A percentile compares a stretch with the other conserved stretches of the same genome.
These are phyloP conservation scores for Halocaridina rubra DNA, from an alignment of 2,888 invertebrate species.

Conservation along the genomic window DNA sequence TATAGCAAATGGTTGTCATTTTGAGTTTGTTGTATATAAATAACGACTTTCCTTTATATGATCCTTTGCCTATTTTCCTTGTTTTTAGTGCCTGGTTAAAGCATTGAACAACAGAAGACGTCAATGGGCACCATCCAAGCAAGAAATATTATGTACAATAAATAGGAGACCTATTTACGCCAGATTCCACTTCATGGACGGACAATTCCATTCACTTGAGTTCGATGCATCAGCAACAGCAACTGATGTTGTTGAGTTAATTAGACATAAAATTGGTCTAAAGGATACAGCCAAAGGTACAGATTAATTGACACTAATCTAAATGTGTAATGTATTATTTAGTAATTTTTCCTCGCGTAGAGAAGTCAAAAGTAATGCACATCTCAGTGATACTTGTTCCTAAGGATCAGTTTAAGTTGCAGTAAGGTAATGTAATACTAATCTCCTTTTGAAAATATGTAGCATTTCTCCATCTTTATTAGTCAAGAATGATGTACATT, in stretches of 20 bases:
- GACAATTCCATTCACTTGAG: constrained; percentile 93
- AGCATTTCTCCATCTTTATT: no score
- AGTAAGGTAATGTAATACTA: no score
- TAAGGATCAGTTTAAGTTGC: no score
- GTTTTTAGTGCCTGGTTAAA: constrained; percentile 77
- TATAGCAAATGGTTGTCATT: background rate
- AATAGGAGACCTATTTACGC: constrained; percentile 91
- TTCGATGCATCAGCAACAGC: constrained; percentile 95
- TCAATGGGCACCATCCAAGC: constrained; percentile 90
- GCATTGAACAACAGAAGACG: constrained; percentile 78
- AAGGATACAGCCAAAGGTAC: constrained; percentile 79
- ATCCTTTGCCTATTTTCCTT: background rate
- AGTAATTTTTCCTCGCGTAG: no score
- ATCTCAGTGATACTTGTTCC: no score
- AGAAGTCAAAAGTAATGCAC: no score
- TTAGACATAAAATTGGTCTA: constrained; percentile 90
- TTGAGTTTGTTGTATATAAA: background rate
- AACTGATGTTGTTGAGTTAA: constrained; percentile 86
- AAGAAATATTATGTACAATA: constrained; percentile 92
- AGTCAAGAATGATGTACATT: no score
- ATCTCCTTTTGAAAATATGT: no score
- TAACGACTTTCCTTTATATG: no score
- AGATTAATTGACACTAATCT: constrained; percentile 63
- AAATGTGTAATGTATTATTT: background rate
- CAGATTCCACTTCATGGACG: constrained; percentile 91